Base-by-base conservation (phyloP, 2,113 vertebrate species). In the Hemibagrus wyckioides region DNA sequence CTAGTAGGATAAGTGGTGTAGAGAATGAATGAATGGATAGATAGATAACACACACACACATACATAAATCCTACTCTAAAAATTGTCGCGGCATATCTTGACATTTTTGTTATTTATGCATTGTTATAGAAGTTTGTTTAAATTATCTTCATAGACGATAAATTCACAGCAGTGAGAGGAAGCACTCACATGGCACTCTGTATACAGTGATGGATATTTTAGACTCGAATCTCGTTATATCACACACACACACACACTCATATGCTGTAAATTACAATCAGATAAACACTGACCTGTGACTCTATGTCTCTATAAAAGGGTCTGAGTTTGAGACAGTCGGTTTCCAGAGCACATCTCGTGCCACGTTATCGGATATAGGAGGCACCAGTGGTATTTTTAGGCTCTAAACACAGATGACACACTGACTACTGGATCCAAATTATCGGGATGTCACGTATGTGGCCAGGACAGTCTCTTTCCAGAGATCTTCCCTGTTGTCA, bases 401-500 rank as follows among this genome's bases (percentile, higher is more conserved):
- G 50, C 21, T 8, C 23, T 19, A 36, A 50, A 77, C 73, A 85
- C 71, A 6, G 41, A 25, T 73, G 52, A 59, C 52, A 19, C 83
- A 56, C 13, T 57, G 50, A 52, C 33, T 21, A 13, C 4, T 30
- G 39, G 39, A 65, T 36, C 30, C 69, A 61, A 11, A 52, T 77
- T 30, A 77, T 30, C 28, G 4, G 6, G 4, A 50, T 14, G 41
- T 61, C n/a, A 23, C 9, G 39, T 17, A 39, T 44, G 21, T 52
- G 7, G 5, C 30, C 19, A 6, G 23, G 21, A 56, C 44, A 71
- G 19, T 48, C 8, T 50, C 54, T 52, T 48, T 28, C 23, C 39
- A 44, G 63, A 0, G n/a, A 25, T 59, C 88, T 69, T 23, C 69
- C 82, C 59, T 57, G 25, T 69, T 39, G 80, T 89, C 71, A 86